phyloP scores from a whole-genome alignment of 2,888 invertebrate genomes.

The Lagria hirta region DNA sequence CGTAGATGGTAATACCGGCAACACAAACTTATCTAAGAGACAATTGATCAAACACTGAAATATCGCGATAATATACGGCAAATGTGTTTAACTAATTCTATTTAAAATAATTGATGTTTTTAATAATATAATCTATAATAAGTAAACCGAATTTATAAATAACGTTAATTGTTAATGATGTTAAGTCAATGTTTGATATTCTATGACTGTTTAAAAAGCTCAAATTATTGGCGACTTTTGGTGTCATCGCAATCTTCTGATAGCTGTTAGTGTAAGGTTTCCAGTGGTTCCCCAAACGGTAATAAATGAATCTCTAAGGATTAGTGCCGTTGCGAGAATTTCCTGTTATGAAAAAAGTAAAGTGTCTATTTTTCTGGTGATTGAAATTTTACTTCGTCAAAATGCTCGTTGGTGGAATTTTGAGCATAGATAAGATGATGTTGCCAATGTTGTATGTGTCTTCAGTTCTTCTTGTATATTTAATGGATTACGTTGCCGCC shows the following conservation, averaged over 20 bases:
- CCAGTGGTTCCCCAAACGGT: conserved; percentile 9
- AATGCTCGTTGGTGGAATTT: conserved; percentile 15
- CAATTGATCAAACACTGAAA: too few species aligned
- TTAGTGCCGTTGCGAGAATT: conserved; percentile 8
- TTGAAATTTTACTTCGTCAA: conserved; percentile 17
- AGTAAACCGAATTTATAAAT: too few species aligned
- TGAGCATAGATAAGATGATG: conserved; percentile 23
- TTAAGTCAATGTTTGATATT: conserved; percentile 5
- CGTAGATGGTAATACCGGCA: too few species aligned
- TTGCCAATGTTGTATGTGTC: conserved; percentile 24
- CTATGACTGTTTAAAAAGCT: not conserved
- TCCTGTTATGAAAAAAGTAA: conserved; percentile 29
- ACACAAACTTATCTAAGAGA: too few species aligned
- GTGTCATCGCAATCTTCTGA: conserved; percentile 1
- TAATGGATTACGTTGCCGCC: conserved; percentile 33
- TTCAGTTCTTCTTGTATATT: conserved; percentile 29
- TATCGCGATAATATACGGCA: too few species aligned
- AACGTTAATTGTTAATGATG: too few species aligned
- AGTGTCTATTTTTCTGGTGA: conserved; percentile 25
- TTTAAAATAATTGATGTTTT: too few species aligned
- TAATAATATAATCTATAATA: too few species aligned
- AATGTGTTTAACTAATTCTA: too few species aligned
- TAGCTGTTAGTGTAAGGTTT: conserved; percentile 1
- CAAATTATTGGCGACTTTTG: not conserved
- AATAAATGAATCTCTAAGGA: conserved; percentile 11